phyloP scores from a whole-genome alignment of 2,113 vertebrate species.

The Recurvirostra avosetta region DNA sequence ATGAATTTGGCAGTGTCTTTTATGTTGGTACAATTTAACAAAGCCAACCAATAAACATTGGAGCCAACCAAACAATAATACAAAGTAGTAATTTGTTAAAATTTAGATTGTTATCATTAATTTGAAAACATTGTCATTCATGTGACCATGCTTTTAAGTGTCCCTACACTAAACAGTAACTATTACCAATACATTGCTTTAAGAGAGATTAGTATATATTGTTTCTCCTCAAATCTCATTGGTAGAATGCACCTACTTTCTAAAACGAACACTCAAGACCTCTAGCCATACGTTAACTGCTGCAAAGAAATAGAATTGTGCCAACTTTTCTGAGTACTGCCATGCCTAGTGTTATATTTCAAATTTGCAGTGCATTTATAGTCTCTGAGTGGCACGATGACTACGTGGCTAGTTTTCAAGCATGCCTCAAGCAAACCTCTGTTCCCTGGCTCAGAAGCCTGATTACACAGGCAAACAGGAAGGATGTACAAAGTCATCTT shows the following conservation, averaged over 20 bases:
- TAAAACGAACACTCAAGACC: not conserved
- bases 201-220: not conserved
- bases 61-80: not conserved
- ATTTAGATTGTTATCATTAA: not conserved
- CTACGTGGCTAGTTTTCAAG: not conserved
- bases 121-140: not conserved
- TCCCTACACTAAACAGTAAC: not conserved
- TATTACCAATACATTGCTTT: not conserved
- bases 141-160: not conserved
- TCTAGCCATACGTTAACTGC: not conserved
- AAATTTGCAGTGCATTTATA: not conserved
- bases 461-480: not conserved
- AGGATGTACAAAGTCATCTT: not conserved
- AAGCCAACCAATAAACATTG: not conserved
- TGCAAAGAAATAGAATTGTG: not conserved
- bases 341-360: not conserved
- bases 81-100: not conserved
- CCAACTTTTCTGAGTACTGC: not conserved
- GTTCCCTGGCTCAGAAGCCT: not conserved
- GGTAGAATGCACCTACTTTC: not conserved
- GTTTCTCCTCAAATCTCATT: not conserved
- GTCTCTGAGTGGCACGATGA: not conserved
- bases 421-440: not conserved
- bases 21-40: not conserved
- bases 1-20: not conserved